These are phyloP conservation scores for Neolamprologus cancellatus DNA, from an alignment of 2,113 vertebrate species.

Conservation along the genomic window DNA sequence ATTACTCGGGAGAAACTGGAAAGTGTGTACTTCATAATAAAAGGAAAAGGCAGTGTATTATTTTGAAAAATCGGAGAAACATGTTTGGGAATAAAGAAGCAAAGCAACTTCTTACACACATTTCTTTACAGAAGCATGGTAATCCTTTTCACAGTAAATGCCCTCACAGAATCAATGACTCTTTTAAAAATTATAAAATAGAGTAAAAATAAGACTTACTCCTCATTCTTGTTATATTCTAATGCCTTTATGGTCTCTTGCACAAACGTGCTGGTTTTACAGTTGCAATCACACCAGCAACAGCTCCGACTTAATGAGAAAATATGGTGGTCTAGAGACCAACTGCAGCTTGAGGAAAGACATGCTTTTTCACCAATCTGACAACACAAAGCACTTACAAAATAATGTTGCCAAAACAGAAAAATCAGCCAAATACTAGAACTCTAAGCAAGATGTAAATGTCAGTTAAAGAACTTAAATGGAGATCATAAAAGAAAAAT, in stretches of 20 bases:
- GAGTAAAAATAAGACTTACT: rapidly evolving
- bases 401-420: background rate
- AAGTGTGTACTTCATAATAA: background rate
- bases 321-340: background rate
- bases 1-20: background rate
- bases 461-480: background rate
- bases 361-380: background rate
- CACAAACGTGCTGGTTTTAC: background rate
- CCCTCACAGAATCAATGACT: background rate
- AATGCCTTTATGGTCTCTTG: background rate
- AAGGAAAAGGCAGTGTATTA: background rate
- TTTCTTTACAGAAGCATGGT: background rate
- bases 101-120: background rate
- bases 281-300: background rate
- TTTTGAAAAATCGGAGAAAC: background rate
- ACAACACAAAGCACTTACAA: background rate
- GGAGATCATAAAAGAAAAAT: background rate
- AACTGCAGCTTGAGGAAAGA: background rate
- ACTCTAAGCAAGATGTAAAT: background rate
- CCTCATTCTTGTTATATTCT: background rate
- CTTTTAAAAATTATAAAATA: background rate
- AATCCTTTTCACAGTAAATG: background rate
- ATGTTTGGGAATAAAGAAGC: background rate
- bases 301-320: background rate
- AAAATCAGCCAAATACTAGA: background rate